A percentile compares a stretch with the other conserved stretches of the same genome.
Conservation (phyloP, 2,797 vertebrate genomes). For the Ctenochaetus hawaiiensis region DNA sequence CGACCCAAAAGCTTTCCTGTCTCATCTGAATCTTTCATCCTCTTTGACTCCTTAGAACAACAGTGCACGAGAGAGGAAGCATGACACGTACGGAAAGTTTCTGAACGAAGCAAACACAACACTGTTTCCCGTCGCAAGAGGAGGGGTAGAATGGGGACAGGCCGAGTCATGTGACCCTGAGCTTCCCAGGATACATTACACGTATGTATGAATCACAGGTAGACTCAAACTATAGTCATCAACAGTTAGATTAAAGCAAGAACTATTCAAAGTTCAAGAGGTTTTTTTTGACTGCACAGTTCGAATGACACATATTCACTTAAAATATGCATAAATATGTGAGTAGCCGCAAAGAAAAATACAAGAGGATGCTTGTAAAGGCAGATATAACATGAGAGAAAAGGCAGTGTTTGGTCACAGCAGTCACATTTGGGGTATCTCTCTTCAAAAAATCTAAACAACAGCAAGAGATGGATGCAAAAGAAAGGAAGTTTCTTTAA, state of each 20-base stretch:
- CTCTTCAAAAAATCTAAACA: constrained; percentile 22
- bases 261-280: background rate
- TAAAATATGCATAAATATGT: background rate
- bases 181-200: constrained; percentile 36
- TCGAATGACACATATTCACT: background rate
- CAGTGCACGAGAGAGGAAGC: constrained; percentile 69
- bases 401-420: background rate
- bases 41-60: constrained; percentile 63
- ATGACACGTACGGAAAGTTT: constrained; percentile 78
- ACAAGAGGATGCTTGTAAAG: constrained; percentile 11
- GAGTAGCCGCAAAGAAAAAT: background rate
- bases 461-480: constrained; percentile 12
- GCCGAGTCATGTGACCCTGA: constrained; percentile 51
- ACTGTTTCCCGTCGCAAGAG: constrained; percentile 49
- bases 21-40: constrained; percentile 52
- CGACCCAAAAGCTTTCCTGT: constrained; percentile 62
- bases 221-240: constrained; percentile 13
- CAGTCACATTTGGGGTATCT: constrained; percentile 34
- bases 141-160: background rate
- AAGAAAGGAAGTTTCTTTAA: background rate
- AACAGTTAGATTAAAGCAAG: background rate
- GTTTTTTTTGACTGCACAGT: constrained; percentile 4
- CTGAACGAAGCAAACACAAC: constrained; percentile 52
- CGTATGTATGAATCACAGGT: constrained; percentile 36
- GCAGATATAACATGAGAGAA: background rate